Base-by-base conservation (phyloP, 2,888 invertebrate genomes). In the Tachina grossa region DNA sequence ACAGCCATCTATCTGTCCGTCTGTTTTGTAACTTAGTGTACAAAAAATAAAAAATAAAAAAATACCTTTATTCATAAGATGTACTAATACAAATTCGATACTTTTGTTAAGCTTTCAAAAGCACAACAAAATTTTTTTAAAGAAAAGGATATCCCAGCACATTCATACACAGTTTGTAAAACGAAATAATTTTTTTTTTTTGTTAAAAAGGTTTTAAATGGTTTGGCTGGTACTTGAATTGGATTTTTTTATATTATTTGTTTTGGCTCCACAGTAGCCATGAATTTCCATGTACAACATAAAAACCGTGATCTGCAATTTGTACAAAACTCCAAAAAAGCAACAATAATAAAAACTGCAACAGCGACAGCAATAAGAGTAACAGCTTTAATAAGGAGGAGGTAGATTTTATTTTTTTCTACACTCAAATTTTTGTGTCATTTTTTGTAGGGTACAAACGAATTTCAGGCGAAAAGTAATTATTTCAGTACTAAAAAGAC, bases 241-340 rank as follows among this genome's bases (percentile, higher is more conserved):
- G 39, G n/a, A 16, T 47, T 9, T 41, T 31, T 49, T 55, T 72
- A 31, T 74, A 68, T 65, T 69, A 80, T 79, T 78, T 78, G 74
- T 75, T 85, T 85, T 83, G 85, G 85, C 85, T 85, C 85, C 85
- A 90, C 92, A 91, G 92, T 92, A 92, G 92, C 92, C 91, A 91
- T 89, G 90, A 90, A 91, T 91, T 91, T 91, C 90, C 92, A 91
- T 92, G 92, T 92, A 89, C 89, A 90, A 92, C 92, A 92, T 90
- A 91, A 91, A 92, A 92, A 91, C 92, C 92, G 92, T 92, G 92
- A 92, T 92, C 92, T 91, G 90, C 92, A 92, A 92, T 92, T 92
- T 92, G 92, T 92, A 91, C 82, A 75, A 75, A 81, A 61, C 59
- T 68, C 68, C 51, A 87, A 71, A 85, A 85, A 79, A 61, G 53